Base-by-base conservation (phyloP, 2,888 invertebrate genomes). In the Ephialtes manifestator region DNA sequence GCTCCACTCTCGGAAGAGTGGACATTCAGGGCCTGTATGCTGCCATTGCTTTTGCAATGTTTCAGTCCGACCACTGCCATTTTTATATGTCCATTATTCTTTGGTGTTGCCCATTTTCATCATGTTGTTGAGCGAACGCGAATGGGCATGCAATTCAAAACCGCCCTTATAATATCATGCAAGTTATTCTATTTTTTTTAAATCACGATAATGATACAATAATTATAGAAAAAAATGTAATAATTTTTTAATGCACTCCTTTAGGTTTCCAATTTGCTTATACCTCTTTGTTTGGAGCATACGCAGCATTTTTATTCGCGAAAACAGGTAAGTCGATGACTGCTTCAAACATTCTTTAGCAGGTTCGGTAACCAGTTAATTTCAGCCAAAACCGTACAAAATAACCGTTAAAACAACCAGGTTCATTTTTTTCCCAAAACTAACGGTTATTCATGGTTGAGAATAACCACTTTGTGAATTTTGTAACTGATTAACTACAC, bases 1-100 rank as follows among this genome's bases (percentile, higher is more conserved):
- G 99, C 99, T 0, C 99, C 99, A 0, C 93, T 99, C 72, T 98
- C 98, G 81, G 99, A 99, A 94, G 99, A 99, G 94, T 98, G 99
- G 95, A 98, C 98, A 8, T 99, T 98, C 94, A 95, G 99, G 88
- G 98, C 98, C 0, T 99, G 99, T 92, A 99, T 99, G 98, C 95
- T 99, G 94, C 98, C 99, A 4, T 94, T 99, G 55, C 95, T 99
- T 58, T 94, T 98, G 88, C 98, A 98, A 92, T 97, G 97, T 92
- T 96, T 98, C 89, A 94, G 96, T 35, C 97, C 97, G 0, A 94
- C 96, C 46, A 96, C 95, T 82, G 97, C 98, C 28, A 96, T 99
- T 65, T 96, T 98, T 90, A 95, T 98, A 86, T 97, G 97, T 87
- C 98, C 99, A 0, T 93, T 99, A 28, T 97, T 99, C 90, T 99